Evolutionary conservation across 1,140 invertebrate species (phyloP).

Genomic region (Drosophila suzukii): DNA sequence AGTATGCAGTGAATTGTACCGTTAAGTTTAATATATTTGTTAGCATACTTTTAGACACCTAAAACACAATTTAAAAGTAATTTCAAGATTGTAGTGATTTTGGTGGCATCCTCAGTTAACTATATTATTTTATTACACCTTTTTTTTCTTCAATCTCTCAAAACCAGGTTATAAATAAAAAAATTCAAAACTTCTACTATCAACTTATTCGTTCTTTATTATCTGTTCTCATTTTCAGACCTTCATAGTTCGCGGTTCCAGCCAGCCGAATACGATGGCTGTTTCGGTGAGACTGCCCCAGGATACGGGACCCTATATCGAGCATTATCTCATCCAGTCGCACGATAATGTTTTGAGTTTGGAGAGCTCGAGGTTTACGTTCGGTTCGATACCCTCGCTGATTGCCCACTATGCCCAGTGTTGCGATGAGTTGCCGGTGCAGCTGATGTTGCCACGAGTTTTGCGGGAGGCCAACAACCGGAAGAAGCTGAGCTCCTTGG

Average conservation of each 20-base stretch:
- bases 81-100: too few relatives aligned
- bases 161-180: too few relatives aligned
- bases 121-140: too few relatives aligned
- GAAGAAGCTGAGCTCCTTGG: conserved; percentile 94
- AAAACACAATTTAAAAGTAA: too few relatives aligned
- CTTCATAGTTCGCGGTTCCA: conserved; percentile 97
- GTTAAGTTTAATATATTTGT: too few relatives aligned
- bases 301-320: conserved; percentile 94
- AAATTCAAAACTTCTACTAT: too few relatives aligned
- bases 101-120: too few relatives aligned
- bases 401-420: conserved; percentile 97
- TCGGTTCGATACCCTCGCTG: conserved; percentile 95
- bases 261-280: conserved; percentile 96
- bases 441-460: conserved; percentile 92
- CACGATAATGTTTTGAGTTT: conserved; percentile 92
- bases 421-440: conserved; percentile 97
- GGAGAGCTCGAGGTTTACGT: conserved; percentile 96
- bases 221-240: conserved; percentile 87
- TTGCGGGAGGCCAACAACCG: conserved; percentile 94
- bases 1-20: too few relatives aligned
- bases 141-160: too few relatives aligned
- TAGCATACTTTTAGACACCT: too few relatives aligned
- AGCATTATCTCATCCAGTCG: conserved; percentile 97
- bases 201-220: not conserved
- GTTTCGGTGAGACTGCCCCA: conserved; percentile 95